These are phyloP conservation scores for Harpagifer antarcticus DNA, from an alignment of 2,797 vertebrate genomes.

Conservation along the genomic window DNA sequence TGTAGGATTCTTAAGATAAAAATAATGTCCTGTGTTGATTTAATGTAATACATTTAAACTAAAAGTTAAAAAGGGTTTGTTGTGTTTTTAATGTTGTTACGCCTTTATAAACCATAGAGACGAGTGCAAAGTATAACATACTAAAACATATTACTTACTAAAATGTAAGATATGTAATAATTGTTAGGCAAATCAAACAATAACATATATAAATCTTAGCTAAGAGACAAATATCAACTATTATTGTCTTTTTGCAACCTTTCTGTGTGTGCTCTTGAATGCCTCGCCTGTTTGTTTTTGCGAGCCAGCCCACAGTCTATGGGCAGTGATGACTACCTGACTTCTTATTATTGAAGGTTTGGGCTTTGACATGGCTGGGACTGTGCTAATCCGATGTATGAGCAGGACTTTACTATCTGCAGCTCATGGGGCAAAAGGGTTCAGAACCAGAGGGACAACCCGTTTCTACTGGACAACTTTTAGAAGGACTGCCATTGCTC, in stretches of 20 bases:
- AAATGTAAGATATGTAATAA: not conserved
- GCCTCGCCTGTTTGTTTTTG: not conserved
- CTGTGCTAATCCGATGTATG: constrained; percentile 5
- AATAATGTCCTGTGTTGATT: no score
- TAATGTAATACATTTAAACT: no score
- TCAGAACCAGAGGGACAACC: not conserved
- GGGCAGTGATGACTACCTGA: not conserved
- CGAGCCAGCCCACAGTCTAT: not conserved
- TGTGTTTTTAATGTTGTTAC: no score
- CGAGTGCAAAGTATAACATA: no score
- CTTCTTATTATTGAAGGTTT: not conserved
- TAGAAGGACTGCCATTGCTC: constrained; percentile 20
- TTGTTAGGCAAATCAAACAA: not conserved
- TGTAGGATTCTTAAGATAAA: no score
- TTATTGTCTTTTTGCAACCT: not conserved
- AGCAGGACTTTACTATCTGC: constrained; percentile 34
- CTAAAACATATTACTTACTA: no score
- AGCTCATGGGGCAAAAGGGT: constrained; percentile 7
- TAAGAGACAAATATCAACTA: not conserved
- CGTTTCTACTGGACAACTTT: constrained; percentile 38
- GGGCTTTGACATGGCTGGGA: constrained; percentile 38
- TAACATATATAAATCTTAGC: not conserved
- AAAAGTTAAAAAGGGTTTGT: no score
- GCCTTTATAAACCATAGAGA: not conserved
- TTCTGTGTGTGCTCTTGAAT: constrained; percentile 46